Percentiles rank a stretch among this genome's conserved stretches.
These are phyloP conservation scores for Macrosoma leucophasiata DNA, from an alignment of 2,888 invertebrate genomes.

Conservation along the genomic window DNA sequence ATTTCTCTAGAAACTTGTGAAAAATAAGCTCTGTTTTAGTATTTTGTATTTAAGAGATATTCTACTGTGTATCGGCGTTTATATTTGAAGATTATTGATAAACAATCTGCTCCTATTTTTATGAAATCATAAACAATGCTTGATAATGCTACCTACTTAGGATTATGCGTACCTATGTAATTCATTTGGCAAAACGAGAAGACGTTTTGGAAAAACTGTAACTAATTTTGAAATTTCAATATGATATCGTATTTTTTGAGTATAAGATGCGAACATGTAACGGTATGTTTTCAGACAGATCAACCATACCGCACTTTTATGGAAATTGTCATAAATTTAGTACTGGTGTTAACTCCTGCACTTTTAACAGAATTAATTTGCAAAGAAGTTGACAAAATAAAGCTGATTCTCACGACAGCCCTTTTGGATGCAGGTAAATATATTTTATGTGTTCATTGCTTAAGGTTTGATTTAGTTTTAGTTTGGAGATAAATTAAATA, in stretches of 20 bases:
- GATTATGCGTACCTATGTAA: neutral
- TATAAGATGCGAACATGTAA: no score
- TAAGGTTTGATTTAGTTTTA: no score
- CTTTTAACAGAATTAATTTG: neutral
- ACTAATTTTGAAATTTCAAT: neutral
- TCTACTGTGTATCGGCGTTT: neutral
- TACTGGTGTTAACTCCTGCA: neutral
- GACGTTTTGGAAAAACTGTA: neutral
- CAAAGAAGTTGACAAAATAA: neutral
- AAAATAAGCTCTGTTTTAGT: no score
- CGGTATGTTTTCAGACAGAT: no score
- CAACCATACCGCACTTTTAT: no score
- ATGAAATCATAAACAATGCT: conserved; percentile 5
- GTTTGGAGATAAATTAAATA: no score
- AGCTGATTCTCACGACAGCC: neutral
- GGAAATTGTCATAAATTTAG: neutral
- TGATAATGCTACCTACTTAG: conserved; percentile 10
- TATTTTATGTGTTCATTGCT: neutral
- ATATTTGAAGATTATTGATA: neutral
- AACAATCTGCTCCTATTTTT: conserved; percentile 2
- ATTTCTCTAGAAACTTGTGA: no score
- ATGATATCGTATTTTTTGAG: neutral
- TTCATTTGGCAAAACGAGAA: neutral
- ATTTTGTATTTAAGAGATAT: no score
- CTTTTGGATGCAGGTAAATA: neutral